phyloP scores from a whole-genome alignment of 2,888 invertebrate genomes.

The Thera britannica region DNA sequence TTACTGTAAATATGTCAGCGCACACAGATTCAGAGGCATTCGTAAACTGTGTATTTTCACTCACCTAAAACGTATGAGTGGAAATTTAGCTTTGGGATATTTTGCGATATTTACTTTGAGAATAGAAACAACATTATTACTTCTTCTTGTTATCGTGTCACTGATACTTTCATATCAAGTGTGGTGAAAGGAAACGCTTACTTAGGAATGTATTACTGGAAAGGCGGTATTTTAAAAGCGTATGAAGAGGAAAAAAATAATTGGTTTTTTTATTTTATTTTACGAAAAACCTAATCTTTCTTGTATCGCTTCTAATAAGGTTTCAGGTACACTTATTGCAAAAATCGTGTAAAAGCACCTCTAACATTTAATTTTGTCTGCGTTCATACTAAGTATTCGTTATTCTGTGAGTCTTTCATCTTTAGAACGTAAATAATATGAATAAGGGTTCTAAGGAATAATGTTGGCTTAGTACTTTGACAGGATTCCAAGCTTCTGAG shows the following conservation, averaged over 20 bases:
- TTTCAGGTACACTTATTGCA: too few species aligned
- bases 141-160: too few species aligned
- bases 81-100: constrained; percentile 5
- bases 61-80: background rate
- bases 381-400: background rate
- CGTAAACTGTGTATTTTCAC: constrained; percentile 16
- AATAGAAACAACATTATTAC: background rate
- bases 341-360: background rate
- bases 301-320: too few species aligned
- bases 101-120: background rate
- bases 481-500: background rate
- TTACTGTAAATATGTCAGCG: constrained; percentile 41
- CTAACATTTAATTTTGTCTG: background rate
- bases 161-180: too few species aligned
- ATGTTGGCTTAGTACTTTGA: background rate
- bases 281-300: too few species aligned
- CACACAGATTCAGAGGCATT: constrained; percentile 32
- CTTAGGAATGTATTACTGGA: too few species aligned
- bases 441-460: background rate
- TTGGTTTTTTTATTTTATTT: too few species aligned
- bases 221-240: too few species aligned
- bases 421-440: background rate
- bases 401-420: background rate
- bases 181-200: too few species aligned
- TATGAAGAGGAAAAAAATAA: too few species aligned